Base-by-base conservation (phyloP, 2,113 vertebrate species). In the Trachemys scripta region DNA sequence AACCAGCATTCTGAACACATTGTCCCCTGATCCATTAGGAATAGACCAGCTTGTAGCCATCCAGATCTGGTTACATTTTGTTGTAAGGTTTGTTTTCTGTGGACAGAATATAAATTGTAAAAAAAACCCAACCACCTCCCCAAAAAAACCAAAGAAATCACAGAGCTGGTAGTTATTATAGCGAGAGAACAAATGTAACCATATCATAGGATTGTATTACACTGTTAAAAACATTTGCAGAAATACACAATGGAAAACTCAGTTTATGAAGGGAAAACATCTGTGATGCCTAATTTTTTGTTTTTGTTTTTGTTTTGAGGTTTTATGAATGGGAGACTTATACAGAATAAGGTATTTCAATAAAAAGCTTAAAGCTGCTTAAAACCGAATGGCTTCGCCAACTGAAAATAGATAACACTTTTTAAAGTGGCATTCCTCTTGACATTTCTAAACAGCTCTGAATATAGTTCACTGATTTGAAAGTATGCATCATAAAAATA, bases 241-340 rank as follows among this genome's bases (percentile, higher is more conserved):
- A 47, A 78, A 47, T 27, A 47, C 7, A 25, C 12, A 9, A 13
- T 45, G 42, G 22, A 47, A 45, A 78, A 47, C 42, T 78, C 24
- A 78, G 24, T 47, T 78, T 47, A 7, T 45, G 75, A 47, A 78
- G 45, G 42, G 25, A 78, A 78, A 47, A 47, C 13, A 78, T 12
- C 25, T 27, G 24, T 45, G 24, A 38, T 5, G n/a, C 10, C n/a
- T 72, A n/a, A 72, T 38, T 72, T 72, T 38, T 72, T 72, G 35
- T 65, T 57, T 24, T 62, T n/a, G 17, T 20, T 22, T 72, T 72
- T 5, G 47, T 24, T 42, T 8, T 5, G 0, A 4, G 65, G 10
- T 1, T 0, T 0, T 0, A 0, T 0, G 6, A 35, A 8, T 3
- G 24, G 0, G 0, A 1, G 42, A 1, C 11, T 22, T 0, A 1